Evolutionary conservation across 2,888 invertebrate species (phyloP).

Genomic region (Panopea generosa): DNA sequence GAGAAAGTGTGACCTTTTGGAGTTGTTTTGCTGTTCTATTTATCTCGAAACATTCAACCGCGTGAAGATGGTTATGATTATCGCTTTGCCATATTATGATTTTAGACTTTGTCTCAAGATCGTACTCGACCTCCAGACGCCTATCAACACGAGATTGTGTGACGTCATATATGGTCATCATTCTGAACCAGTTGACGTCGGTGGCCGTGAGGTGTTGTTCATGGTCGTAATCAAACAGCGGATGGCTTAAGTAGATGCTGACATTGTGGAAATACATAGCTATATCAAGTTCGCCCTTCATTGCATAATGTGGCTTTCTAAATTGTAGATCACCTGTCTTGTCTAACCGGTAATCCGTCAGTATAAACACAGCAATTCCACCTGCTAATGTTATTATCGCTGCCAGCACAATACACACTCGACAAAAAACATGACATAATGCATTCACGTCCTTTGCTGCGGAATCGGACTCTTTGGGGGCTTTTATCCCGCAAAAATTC

Average conservation of each 20-base stretch:
- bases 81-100: not conserved
- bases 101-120: not conserved
- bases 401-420: conserved; percentile 74
- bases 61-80: not conserved
- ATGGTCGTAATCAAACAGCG: conserved; percentile 17
- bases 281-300: conserved; percentile 62
- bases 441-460: conserved; percentile 56
- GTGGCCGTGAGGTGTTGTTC: not conserved
- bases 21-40: conserved; percentile 43
- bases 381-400: conserved; percentile 52
- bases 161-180: conserved; percentile 34
- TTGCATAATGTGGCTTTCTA: conserved; percentile 54
- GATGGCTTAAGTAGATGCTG: conserved; percentile 64
- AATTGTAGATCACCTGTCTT: conserved; percentile 51
- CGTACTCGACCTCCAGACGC: conserved; percentile 7
- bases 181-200: conserved; percentile 59
- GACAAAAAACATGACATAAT: conserved; percentile 66
- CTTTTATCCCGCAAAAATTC: conserved; percentile 68
- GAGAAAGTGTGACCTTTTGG: conserved; percentile 8
- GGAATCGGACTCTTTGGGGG: conserved; percentile 48
- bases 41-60: conserved; percentile 69
- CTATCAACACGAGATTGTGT: conserved; percentile 16
- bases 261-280: conserved; percentile 69
- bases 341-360: conserved; percentile 63
- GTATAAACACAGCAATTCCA: conserved; percentile 67